A percentile compares a stretch with the other conserved stretches of the same genome.
Evolutionary conservation across 2,888 invertebrate genomes (phyloP).

Genomic region (Timandra comae): DNA sequence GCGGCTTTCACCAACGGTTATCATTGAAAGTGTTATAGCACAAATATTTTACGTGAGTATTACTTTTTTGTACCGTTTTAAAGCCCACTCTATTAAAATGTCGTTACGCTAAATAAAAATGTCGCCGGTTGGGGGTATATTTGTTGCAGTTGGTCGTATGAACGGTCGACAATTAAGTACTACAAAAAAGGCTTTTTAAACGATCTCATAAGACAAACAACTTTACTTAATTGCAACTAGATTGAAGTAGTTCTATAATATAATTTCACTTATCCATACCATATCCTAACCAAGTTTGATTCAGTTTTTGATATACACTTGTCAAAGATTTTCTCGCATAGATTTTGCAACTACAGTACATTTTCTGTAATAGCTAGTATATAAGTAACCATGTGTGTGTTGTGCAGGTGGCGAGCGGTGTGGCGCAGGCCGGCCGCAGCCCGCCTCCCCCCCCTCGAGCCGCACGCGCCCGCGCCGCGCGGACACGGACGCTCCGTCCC

Average conservation of each 20-base stretch:
- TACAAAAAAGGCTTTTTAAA: conserved; percentile 47
- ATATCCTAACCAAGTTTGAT: too few species aligned
- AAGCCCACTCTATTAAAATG: conserved; percentile 53
- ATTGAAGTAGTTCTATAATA: too few species aligned
- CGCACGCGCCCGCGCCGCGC: conserved; percentile 27
- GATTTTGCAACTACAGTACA: too few species aligned
- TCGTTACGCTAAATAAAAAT: conserved; percentile 53
- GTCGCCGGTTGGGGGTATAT: conserved; percentile 33
- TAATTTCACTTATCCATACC: too few species aligned
- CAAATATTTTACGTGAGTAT: conserved; percentile 75
- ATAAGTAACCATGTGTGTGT: conserved; percentile 4
- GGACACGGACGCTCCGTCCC: conserved; percentile 36
- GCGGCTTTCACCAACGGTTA: conserved; percentile 99
- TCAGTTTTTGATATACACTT: too few species aligned
- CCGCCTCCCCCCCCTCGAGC: conserved; percentile 28
- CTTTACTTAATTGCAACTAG: conserved; percentile 11
- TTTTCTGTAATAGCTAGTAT: not conserved
- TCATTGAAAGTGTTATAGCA: conserved; percentile 86
- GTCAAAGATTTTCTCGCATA: too few species aligned
- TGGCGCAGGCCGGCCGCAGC: conserved; percentile 45
- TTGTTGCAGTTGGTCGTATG: conserved; percentile 42
- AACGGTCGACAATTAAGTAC: conserved; percentile 38
- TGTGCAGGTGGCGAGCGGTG: conserved; percentile 71
- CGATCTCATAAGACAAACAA: conserved; percentile 29
- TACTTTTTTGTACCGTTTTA: conserved; percentile 45